These are phyloP conservation scores for Entomyzon cyanotis DNA, from an alignment of 2,113 vertebrate genomes.

Conservation along the genomic window DNA sequence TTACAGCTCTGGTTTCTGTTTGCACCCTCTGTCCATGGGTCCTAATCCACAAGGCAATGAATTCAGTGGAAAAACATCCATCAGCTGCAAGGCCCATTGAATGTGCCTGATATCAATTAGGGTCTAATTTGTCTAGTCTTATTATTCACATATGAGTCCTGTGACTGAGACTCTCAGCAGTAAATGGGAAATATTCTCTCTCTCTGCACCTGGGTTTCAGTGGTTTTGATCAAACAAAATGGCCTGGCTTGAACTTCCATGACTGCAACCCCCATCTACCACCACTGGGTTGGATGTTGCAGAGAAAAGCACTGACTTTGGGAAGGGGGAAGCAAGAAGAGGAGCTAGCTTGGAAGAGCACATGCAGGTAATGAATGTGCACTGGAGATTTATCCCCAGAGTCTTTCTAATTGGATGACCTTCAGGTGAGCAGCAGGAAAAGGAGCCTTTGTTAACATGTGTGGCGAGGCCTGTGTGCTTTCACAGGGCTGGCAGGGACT, in stretches of 20 bases:
- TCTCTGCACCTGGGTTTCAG: neutral
- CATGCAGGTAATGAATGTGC: neutral
- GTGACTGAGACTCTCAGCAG: neutral
- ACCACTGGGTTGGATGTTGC: neutral
- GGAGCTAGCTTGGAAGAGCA: neutral
- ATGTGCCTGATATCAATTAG: slow-evolving; percentile 31
- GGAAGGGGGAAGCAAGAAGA: neutral
- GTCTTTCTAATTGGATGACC: neutral
- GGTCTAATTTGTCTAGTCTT: slow-evolving; percentile 29
- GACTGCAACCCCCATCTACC: neutral
- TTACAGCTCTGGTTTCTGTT: slow-evolving; percentile 3
- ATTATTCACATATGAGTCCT: slow-evolving; percentile 13
- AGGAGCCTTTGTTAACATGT: neutral
- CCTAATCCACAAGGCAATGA: neutral
- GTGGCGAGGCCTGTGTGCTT: neutral
- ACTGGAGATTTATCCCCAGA: neutral
- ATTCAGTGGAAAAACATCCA: neutral
- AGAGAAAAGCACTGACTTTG: neutral
- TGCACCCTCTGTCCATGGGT: neutral
- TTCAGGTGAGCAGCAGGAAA: neutral
- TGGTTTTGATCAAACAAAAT: neutral
- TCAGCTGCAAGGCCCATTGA: neutral
- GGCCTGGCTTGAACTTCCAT: neutral
- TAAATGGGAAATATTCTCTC: neutral
- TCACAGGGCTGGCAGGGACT: neutral